A percentile compares a stretch with the other conserved stretches of the same genome.
These are phyloP conservation scores for Paramormyrops hopkinsi DNA, from an alignment of 2,797 vertebrate genomes.

Conservation along the genomic window DNA sequence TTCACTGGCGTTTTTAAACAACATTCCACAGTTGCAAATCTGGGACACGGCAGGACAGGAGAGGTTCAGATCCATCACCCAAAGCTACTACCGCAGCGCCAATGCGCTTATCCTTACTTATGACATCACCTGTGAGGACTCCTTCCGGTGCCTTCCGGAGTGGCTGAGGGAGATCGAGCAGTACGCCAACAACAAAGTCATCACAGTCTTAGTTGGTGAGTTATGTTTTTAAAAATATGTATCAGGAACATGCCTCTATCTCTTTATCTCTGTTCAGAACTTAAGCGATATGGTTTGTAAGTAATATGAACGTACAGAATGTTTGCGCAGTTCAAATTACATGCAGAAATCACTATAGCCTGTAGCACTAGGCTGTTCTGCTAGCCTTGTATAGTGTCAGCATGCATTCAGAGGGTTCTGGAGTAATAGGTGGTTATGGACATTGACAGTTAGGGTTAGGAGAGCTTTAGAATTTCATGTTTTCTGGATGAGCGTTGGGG, in stretches of 20 bases:
- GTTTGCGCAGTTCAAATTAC: neutral
- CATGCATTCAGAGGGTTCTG: neutral
- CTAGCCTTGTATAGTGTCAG: neutral
- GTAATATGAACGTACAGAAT: neutral
- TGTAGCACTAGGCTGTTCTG: neutral
- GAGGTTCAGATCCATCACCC: slow-evolving; percentile 97
- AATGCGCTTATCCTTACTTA: slow-evolving; percentile 97
- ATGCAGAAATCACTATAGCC: neutral
- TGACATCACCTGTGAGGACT: slow-evolving; percentile 98
- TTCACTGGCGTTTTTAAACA: neutral
- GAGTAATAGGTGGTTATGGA: neutral
- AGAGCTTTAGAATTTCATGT: neutral
- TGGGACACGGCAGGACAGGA: slow-evolving; percentile 99
- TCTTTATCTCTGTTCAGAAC: neutral
- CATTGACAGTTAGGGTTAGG: neutral
- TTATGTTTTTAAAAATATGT: neutral
- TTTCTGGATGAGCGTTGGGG: neutral
- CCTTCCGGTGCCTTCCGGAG: slow-evolving; percentile 96
- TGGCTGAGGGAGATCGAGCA: slow-evolving; percentile 98
- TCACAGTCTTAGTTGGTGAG: slow-evolving; percentile 98
- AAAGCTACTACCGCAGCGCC: slow-evolving; percentile 98
- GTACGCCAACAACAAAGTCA: slow-evolving; percentile 97
- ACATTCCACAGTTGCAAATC: slow-evolving; percentile 81
- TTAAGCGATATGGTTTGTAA: neutral
- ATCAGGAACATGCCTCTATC: neutral